A percentile compares a stretch with the other conserved stretches of the same genome.
These are phyloP conservation scores for Lucilia cuprina DNA, from an alignment of 1,140 invertebrate genomes.

Conservation along the genomic window DNA sequence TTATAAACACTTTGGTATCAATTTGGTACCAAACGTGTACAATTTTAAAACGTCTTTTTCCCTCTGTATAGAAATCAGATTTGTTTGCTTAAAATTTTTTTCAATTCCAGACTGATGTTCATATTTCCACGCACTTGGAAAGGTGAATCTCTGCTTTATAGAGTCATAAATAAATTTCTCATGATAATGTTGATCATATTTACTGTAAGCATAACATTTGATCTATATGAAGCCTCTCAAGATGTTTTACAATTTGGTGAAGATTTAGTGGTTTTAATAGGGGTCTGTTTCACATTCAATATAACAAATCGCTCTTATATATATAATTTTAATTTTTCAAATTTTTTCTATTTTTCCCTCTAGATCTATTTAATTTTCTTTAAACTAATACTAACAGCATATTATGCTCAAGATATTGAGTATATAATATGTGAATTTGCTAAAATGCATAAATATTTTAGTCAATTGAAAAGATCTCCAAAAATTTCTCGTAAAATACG, in stretches of 20 bases:
- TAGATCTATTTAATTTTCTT: constrained; percentile 39
- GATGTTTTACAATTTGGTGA: not conserved
- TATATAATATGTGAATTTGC: constrained; percentile 45
- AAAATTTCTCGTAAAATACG: not conserved
- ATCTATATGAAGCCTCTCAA: not conserved
- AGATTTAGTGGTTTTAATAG: not conserved
- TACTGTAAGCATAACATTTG: not conserved
- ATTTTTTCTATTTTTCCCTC: not conserved
- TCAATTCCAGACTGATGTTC: not conserved
- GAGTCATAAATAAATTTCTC: not conserved
- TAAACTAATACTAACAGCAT: constrained; percentile 40
- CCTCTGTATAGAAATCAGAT: too few species aligned
- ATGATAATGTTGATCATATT: not conserved
- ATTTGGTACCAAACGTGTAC: too few species aligned
- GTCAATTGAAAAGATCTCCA: too few species aligned
- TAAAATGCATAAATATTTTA: constrained; percentile 33
- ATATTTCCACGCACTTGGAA: not conserved
- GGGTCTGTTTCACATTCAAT: not conserved
- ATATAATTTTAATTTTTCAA: too few species aligned
- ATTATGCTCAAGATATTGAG: constrained; percentile 44
- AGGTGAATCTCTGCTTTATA: not conserved
- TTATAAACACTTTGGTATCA: too few species aligned
- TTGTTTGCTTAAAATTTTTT: too few species aligned
- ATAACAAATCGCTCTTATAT: not conserved
- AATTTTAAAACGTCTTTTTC: too few species aligned